Base-by-base conservation (phyloP, 2,113 vertebrate species). In the Phalacrocorax carbo region DNA sequence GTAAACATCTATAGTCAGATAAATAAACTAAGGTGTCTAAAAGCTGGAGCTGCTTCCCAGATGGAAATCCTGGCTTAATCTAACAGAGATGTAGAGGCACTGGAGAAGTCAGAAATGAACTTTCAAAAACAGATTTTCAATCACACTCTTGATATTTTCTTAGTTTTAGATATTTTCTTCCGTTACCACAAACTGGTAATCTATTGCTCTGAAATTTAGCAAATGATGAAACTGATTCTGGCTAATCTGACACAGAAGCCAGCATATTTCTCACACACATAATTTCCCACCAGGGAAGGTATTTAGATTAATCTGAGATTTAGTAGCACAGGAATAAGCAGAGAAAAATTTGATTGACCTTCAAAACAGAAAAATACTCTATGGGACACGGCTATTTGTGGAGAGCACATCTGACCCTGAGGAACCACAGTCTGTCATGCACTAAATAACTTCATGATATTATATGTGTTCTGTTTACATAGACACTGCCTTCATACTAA, bases 271-370 rank as follows among this genome's bases (percentile, higher is more conserved):
- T 70, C 42, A 71, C 2, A 2, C 13, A 20, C 2, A 40, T 14
- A 21, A 11, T 4, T 57, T 79, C 36, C 4, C 5, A 49, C 1
- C 2, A 9, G 1, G 17, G 1, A 71, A 58, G 11, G 14, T 27
- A 70, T 75, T 44, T 76, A 32, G 17, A 38, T 36, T 75, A 66
- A 40, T 66, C 42, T 68, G 14, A 86, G 10, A 71, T 10, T 66
- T 81, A 60, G 0, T 34, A 27, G 34, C 27, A 81, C 6, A 73
- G 14, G 14, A 90, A n/a, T 55, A 73, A 73, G 6, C 26, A 19
- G 4, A 25, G 5, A 72, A 72, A 68, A 60, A n/a, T 2, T 44
- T 34, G 13, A 26, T 12, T 49, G 2, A 65, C 13, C 29, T 82
- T 85, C 42, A 70, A 57, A 94, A 73, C 4, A 25, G 16, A 40